Conservation (phyloP, 2,888 invertebrate species). For the Drosophila affinis region DNA sequence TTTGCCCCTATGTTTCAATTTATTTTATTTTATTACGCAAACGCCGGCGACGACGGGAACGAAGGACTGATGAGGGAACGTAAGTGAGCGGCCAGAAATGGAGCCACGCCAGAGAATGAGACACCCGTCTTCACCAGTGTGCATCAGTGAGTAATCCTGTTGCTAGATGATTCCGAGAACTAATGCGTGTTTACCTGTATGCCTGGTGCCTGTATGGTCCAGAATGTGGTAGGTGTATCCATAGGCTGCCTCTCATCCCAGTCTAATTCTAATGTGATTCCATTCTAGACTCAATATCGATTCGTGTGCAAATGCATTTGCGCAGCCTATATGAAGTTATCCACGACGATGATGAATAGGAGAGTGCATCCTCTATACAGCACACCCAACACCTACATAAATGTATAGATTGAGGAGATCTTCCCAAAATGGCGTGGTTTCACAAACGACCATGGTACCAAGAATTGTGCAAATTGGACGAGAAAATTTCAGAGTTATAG, state of each 20-base stretch:
- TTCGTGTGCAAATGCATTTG: slow-evolving; percentile 99
- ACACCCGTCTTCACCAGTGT: slow-evolving; percentile 83
- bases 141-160: slow-evolving; percentile 82
- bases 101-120: slow-evolving; percentile 83
- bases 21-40: too few species aligned
- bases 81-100: slow-evolving; percentile 83
- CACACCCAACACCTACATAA: too few species aligned
- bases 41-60: slow-evolving; percentile 82
- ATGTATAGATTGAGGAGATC: too few species aligned
- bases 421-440: too few species aligned
- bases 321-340: slow-evolving; percentile 90
- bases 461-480: too few species aligned
- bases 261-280: background rate
- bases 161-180: too few species aligned
- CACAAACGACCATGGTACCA: too few species aligned
- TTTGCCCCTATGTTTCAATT: slow-evolving; percentile 52
- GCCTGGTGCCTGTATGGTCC: slow-evolving; percentile 87
- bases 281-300: slow-evolving; percentile 96
- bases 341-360: slow-evolving; percentile 74
- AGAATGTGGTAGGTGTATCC: slow-evolving; percentile 94
- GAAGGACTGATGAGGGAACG: slow-evolving; percentile 84
- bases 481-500: too few species aligned
- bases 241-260: background rate
- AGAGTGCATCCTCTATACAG: too few species aligned
- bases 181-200: too few species aligned